phyloP scores from a whole-genome alignment of 2,113 vertebrate species.

The Myotis yumanensis region DNA sequence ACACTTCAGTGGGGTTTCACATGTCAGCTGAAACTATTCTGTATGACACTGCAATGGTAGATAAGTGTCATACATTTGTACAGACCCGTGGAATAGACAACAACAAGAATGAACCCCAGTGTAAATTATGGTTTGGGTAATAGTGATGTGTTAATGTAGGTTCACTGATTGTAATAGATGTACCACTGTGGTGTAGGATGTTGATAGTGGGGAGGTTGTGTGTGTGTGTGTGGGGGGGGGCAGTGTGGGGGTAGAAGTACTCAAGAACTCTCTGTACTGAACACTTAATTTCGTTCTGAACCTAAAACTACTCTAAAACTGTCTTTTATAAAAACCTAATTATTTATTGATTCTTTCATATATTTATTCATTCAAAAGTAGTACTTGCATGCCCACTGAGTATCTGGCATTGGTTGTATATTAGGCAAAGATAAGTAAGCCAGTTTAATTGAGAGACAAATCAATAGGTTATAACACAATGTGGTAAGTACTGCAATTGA shows the following conservation, averaged over 20 bases:
- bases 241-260: not conserved
- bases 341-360: not conserved
- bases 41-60: not conserved
- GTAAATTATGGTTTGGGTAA: not conserved
- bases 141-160: not conserved
- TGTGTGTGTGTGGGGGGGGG: not conserved
- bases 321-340: not conserved
- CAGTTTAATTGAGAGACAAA: not conserved
- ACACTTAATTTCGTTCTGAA: not conserved
- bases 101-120: not conserved
- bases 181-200: not conserved
- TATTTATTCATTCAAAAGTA: slow-evolving; percentile 34
- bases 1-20: not conserved
- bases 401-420: not conserved
- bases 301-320: not conserved
- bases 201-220: not conserved
- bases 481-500: not conserved
- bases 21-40: not conserved
- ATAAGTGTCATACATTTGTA: not conserved
- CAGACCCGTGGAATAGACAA: not conserved
- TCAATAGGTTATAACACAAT: not conserved
- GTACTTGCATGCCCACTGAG: not conserved
- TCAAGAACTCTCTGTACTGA: not conserved
- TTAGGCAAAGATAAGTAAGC: not conserved
- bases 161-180: not conserved